Evolutionary conservation across 1,140 invertebrate genomes (phyloP), one percentile per base, ranked within the genome.

Genomic region (Leptoteleia sp.): DNA sequence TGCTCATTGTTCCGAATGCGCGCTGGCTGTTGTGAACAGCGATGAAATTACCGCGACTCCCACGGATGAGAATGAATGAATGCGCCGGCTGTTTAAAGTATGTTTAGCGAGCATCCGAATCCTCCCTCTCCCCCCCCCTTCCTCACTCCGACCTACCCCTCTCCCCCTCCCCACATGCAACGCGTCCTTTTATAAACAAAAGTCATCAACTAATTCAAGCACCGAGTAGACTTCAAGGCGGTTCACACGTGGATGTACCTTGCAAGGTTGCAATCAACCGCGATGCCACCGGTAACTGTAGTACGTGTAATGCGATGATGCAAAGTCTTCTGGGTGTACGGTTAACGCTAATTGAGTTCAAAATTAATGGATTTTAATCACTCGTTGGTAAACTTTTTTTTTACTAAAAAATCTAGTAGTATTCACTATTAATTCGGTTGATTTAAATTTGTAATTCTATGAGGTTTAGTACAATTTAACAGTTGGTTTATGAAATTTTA

Each of bases 1-100:
- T 76, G 72, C 72, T 67, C 78, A 80, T 80, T 80, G 72, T 80
- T 80, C 76, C 64, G 43, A 76, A 67, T 72, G 43, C 65, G 52
- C 54, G 22, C 64, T 70, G 35, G 37, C 67, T 47, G 42, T 45
- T 76, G 62, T 57, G 67, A 61, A 72, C 67, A 59, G 67, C 73
- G 59, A 76, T 80, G 62, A 80, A 76, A 65, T 76, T 70, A 68
- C 71, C 33, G 29, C 50, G 62, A 72, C 52, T 80, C 78, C 62
- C 78, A 76, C 78, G 78, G 31, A 55, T 29, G 45, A 8, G 77
- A 59, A 79, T 57, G 47, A 65, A 71, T 61, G 65, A 71, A 61
- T 62, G 31, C 61, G 54, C 13, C 27, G 11, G 52, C 27, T 54
- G 31, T 61, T 67, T 78, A 45, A 42, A 57, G 13, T 29, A 25